phyloP scores from a whole-genome alignment of 1,140 invertebrate species.

The Papilio polytes region DNA sequence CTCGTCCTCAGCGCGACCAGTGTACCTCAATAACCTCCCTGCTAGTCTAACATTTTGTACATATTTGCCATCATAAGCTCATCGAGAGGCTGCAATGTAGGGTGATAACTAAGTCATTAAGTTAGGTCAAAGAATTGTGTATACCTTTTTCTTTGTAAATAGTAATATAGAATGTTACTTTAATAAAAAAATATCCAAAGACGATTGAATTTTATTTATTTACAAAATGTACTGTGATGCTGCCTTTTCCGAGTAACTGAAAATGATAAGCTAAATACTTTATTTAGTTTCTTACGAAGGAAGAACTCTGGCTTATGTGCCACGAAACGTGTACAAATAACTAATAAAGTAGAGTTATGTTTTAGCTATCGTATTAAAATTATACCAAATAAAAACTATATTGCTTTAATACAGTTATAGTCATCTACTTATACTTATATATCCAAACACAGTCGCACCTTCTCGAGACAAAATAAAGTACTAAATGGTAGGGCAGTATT shows the following conservation, averaged over 20 bases:
- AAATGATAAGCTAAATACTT: not conserved
- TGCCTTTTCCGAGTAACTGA: not conserved
- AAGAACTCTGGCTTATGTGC: not conserved
- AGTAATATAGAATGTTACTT: slow-evolving; percentile 72
- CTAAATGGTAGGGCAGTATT: too few species aligned
- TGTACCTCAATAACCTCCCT: slow-evolving; percentile 43
- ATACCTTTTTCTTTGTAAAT: slow-evolving; percentile 68
- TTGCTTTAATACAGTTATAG: too few species aligned
- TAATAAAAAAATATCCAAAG: slow-evolving; percentile 76
- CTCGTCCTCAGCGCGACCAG: slow-evolving; percentile 29
- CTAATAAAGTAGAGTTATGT: too few species aligned
- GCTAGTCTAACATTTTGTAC: slow-evolving; percentile 69
- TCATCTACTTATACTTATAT: too few species aligned
- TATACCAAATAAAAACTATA: too few species aligned
- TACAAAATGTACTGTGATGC: not conserved
- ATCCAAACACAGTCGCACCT: too few species aligned
- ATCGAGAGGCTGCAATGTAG: slow-evolving; percentile 80
- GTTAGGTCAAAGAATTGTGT: slow-evolving; percentile 66
- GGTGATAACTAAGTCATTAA: slow-evolving; percentile 83
- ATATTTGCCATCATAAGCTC: slow-evolving; percentile 70
- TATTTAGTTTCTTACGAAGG: not conserved
- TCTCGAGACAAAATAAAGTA: too few species aligned
- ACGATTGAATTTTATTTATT: slow-evolving; percentile 54
- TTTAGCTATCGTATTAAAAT: too few species aligned
- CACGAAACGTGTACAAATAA: too few species aligned